phyloP scores from a whole-genome alignment of 2,797 vertebrate species.

The Hemibagrus guttatus region DNA sequence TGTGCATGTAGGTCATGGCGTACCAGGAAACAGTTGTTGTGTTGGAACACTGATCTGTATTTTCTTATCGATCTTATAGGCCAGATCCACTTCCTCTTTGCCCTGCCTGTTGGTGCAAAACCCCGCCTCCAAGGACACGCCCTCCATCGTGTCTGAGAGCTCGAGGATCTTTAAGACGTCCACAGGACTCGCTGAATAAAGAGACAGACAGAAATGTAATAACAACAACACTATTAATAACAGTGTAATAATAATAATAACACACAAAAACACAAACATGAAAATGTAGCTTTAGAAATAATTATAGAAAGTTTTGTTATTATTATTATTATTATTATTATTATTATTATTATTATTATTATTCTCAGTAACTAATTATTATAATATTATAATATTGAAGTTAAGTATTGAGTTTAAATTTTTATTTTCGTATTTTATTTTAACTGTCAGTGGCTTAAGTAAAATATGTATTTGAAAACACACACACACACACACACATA shows the following conservation, averaged over 20 bases:
- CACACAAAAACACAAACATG: neutral
- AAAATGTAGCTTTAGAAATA: neutral
- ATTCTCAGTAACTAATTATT: too few species aligned
- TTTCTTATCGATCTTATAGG: slow-evolving; percentile 80
- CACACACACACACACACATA: too few species aligned
- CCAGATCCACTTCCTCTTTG: slow-evolving; percentile 75
- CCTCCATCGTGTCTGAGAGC: slow-evolving; percentile 76
- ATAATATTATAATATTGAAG: too few species aligned
- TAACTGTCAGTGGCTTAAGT: neutral
- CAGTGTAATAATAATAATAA: neutral
- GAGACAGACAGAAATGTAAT: neutral
- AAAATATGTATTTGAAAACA: neutral
- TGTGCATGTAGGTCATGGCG: neutral
- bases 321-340: neutral
- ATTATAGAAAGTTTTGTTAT: neutral
- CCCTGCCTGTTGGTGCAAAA: slow-evolving; percentile 79
- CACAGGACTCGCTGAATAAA: slow-evolving; percentile 65
- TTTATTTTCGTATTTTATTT: too few species aligned
- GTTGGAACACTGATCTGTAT: slow-evolving; percentile 81
- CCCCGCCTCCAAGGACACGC: slow-evolving; percentile 79
- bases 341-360: neutral
- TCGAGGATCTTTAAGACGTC: slow-evolving; percentile 82
- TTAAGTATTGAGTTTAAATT: too few species aligned
- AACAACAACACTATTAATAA: neutral
- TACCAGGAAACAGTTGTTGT: slow-evolving; percentile 83